phyloP scores from a whole-genome alignment of 1,140 invertebrate species.

The Ceratitis capitata region DNA sequence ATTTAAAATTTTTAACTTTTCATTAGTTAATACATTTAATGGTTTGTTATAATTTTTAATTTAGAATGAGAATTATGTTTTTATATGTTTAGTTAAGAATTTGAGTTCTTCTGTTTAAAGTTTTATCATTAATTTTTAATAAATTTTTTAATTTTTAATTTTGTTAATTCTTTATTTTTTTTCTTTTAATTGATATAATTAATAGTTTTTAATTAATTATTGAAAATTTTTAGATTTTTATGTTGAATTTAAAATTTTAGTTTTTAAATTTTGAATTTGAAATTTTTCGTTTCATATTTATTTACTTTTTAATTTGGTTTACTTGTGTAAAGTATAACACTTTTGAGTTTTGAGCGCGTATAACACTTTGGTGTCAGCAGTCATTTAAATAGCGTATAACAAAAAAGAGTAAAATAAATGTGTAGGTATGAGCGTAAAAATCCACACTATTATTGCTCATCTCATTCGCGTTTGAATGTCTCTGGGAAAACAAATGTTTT shows the following conservation, averaged over 20 bases:
- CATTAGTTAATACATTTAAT: no score
- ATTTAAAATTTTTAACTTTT: no score
- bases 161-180: not conserved
- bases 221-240: no score
- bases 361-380: slow-evolving; percentile 2
- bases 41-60: no score
- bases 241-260: no score
- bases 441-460: not conserved
- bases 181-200: not conserved
- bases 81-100: no score
- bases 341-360: not conserved
- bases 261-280: no score
- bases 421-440: not conserved
- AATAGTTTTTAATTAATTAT: no score
- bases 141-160: not conserved
- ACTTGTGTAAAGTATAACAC: no score
- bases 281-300: no score
- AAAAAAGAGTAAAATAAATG: not conserved
- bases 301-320: no score
- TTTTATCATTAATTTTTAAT: not conserved
- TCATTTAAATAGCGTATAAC: not conserved
- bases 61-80: no score
- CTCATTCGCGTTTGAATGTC: not conserved
- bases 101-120: not conserved
- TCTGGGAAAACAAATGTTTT: slow-evolving; percentile 1